Evolutionary conservation across 2,888 invertebrate genomes (phyloP).

Genomic region (Tiliacea aurago): DNA sequence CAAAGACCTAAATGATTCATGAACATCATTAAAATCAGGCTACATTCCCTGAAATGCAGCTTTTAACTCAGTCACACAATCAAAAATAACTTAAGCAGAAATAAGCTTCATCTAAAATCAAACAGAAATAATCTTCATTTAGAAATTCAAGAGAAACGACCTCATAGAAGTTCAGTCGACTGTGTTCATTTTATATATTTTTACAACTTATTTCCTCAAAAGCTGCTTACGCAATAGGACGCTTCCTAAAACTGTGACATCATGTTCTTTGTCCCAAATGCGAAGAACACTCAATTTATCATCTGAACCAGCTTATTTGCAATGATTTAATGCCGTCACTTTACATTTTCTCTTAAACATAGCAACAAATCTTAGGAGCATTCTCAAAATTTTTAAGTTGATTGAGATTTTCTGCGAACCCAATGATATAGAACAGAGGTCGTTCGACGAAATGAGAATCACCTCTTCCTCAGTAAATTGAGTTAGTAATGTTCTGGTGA

Average conservation of each 20-base stretch:
- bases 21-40: background rate
- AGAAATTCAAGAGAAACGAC: conserved; percentile 50
- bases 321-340: conserved; percentile 67
- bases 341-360: conserved; percentile 59
- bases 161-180: conserved; percentile 27
- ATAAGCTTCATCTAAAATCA: conserved; percentile 32
- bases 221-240: conserved; percentile 52
- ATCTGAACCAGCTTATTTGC: conserved; percentile 63
- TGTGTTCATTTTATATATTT: conserved; percentile 31
- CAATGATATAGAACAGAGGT: conserved; percentile 57
- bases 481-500: conserved; percentile 56
- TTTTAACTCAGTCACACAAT: conserved; percentile 17
- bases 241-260: conserved; percentile 56
- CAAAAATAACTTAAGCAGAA: conserved; percentile 46
- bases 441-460: conserved; percentile 63
- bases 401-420: conserved; percentile 63
- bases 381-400: conserved; percentile 49
- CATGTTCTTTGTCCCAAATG: conserved; percentile 64
- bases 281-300: conserved; percentile 63
- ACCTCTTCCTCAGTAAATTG: conserved; percentile 38
- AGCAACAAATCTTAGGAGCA: conserved; percentile 55
- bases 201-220: conserved; percentile 61
- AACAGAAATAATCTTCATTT: conserved; percentile 20
- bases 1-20: background rate
- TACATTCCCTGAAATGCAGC: conserved; percentile 11